Evolutionary conservation across 2,113 vertebrate species (phyloP).

Genomic region (Petromus typicus): DNA sequence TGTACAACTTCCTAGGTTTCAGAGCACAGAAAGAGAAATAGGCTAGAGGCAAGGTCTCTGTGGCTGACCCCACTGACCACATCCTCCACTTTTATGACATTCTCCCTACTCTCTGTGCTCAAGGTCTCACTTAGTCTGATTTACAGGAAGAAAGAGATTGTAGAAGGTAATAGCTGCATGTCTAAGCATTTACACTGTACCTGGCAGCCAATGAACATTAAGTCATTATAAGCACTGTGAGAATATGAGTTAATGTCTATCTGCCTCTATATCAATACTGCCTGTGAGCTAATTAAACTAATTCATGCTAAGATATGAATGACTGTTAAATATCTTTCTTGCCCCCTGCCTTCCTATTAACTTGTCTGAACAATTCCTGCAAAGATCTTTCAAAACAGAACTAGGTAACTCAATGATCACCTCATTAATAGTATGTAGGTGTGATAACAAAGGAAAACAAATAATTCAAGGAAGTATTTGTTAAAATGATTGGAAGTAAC

Average conservation of each 20-base stretch:
- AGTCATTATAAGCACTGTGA: neutral
- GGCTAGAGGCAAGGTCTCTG: neutral
- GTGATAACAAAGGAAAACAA: neutral
- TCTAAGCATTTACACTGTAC: neutral
- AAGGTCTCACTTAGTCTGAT: neutral
- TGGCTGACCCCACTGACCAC: neutral
- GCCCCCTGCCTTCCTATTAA: conserved; percentile 4
- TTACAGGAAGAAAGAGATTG: neutral
- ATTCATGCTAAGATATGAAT: conserved; percentile 51
- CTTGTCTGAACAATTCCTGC: conserved; percentile 7
- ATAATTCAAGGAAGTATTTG: conserved; percentile 3
- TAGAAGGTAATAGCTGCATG: neutral
- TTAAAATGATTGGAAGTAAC: neutral
- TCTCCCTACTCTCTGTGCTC: neutral
- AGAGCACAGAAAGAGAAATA: neutral
- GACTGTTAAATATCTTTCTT: conserved; percentile 27
- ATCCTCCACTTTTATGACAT: neutral
- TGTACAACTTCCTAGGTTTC: neutral
- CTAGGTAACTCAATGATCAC: neutral
- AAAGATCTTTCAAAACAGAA: conserved; percentile 42
- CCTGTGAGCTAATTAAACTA: neutral
- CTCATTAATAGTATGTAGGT: neutral
- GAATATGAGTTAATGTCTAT: neutral
- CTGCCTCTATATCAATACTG: neutral
- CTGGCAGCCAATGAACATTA: conserved; percentile 19